phyloP scores from a whole-genome alignment of 2,113 vertebrate genomes.

The Nematolebias whitei region DNA sequence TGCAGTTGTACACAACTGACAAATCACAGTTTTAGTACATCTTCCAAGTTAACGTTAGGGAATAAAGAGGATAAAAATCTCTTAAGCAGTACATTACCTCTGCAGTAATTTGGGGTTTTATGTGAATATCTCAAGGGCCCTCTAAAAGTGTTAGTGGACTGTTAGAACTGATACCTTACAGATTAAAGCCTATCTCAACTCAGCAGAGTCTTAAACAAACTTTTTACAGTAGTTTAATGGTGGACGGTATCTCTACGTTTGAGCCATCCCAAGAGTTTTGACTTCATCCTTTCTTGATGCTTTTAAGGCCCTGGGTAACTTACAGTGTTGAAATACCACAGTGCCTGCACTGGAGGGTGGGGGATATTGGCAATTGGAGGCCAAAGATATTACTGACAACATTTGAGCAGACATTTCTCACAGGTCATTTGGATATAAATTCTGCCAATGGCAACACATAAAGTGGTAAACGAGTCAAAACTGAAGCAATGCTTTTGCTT shows the following conservation, averaged over 20 bases:
- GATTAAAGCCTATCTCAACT: slow-evolving; percentile 35
- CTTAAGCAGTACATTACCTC: slow-evolving; percentile 27
- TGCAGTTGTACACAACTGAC: slow-evolving; percentile 16
- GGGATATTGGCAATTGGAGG: slow-evolving; percentile 64
- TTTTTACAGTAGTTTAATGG: slow-evolving; percentile 31
- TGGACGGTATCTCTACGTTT: slow-evolving; percentile 29
- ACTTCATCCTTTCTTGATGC: slow-evolving; percentile 46
- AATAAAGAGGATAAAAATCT: slow-evolving; percentile 21
- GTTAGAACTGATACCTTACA: slow-evolving; percentile 44
- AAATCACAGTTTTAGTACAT: slow-evolving; percentile 10
- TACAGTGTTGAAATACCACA: no score
- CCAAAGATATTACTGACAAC: slow-evolving; percentile 61
- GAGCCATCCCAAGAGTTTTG: slow-evolving; percentile 47
- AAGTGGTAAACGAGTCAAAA: slow-evolving; percentile 57
- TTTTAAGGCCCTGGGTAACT: slow-evolving; percentile 45
- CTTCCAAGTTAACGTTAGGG: slow-evolving; percentile 38
- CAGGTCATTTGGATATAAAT: slow-evolving; percentile 58
- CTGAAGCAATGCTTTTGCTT: slow-evolving; percentile 50
- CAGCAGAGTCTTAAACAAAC: slow-evolving; percentile 1
- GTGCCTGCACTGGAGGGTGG: slow-evolving; percentile 46
- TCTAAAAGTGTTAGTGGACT: slow-evolving; percentile 45
- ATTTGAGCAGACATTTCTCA: slow-evolving; percentile 62
- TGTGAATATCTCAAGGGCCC: slow-evolving; percentile 45
- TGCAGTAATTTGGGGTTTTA: slow-evolving; percentile 52
- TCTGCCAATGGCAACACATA: slow-evolving; percentile 43